A percentile compares a stretch with the other conserved stretches of the same genome.
These are phyloP conservation scores for Anarrhichthys ocellatus DNA, from an alignment of 2,113 vertebrate species.

Conservation along the genomic window DNA sequence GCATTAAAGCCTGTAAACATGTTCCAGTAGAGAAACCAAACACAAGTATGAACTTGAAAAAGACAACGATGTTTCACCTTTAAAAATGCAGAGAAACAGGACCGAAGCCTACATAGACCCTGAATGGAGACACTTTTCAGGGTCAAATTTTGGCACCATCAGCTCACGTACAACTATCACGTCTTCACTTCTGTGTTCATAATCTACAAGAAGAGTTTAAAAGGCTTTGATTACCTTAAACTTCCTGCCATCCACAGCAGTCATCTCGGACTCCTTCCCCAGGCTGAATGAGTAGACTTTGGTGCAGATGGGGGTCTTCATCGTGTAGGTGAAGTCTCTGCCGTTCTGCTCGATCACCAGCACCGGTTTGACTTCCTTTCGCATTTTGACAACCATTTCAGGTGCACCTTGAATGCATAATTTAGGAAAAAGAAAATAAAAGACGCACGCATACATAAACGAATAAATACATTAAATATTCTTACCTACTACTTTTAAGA, in stretches of 20 bases:
- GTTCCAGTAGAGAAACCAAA: background rate
- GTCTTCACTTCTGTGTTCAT: background rate
- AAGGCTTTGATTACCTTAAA: conserved; percentile 65
- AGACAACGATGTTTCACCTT: background rate
- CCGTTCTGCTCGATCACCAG: conserved; percentile 87
- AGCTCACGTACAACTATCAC: background rate
- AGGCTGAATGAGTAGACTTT: conserved; percentile 83
- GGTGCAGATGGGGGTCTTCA: conserved; percentile 83
- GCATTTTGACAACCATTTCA: conserved; percentile 83
- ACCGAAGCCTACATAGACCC: background rate
- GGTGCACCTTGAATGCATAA: conserved; percentile 76
- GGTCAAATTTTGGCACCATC: background rate
- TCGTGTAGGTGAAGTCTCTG: conserved; percentile 82
- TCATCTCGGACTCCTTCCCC: conserved; percentile 86
- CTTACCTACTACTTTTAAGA: conserved; percentile 86
- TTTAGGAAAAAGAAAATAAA: rapidly evolving
- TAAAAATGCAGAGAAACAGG: background rate
- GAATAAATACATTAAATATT: background rate
- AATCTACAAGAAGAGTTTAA: background rate
- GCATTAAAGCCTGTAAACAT: background rate
- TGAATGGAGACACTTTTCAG: background rate
- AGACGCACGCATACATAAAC: rapidly evolving
- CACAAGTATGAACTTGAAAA: background rate
- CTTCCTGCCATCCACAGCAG: conserved; percentile 71
- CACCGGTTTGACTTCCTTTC: conserved; percentile 84